Evolutionary conservation across 2,113 vertebrate species (phyloP), one percentile per base, ranked within the genome.

Genomic region (Lasiurus borealis): DNA sequence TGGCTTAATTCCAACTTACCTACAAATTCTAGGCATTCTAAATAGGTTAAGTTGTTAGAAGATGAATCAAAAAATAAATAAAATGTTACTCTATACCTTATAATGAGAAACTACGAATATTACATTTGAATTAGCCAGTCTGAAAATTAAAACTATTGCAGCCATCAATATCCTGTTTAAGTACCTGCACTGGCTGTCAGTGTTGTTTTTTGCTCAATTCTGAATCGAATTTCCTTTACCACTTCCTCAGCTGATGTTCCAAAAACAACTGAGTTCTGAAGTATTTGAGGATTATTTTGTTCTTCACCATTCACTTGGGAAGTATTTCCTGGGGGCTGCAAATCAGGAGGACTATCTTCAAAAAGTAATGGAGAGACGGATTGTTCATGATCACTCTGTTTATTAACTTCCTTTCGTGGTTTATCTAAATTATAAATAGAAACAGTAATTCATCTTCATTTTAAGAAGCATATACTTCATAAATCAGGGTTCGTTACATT

Each of bases 111-210:
- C 34, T 21, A 72, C 18, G 76, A 57, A 48, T 48, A 66, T 64
- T 52, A 84, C 0, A 36, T 19, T 44, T 84, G 27, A 57, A 59
- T 91, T 93, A 90, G n/a, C 5, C 40, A 87, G 62, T n/a, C 18
- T 29, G 73, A 8, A 80, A 82, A 87, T 34, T 31, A 15, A 85
- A 83, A 80, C 21, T 68, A 91, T 57, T 48, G 16, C 34, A 86
- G 21, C 19, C 54, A 34, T 21, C 19, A 77, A 25, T 25, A 83
- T 59, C 14, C 46, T 76, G 92, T 80, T 52, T 57, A 68, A 94
- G 97, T 98, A 99, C 99, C 99, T 98, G 99, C 99, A 95, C 99
- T 99, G 85, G 99, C 99, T 76, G 99, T 99, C 91, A 99, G 97
- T 8, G 95, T 98, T 62, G 99, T 99, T 98, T 99, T 99, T 97